Percentiles rank a stretch among this genome's conserved stretches.
phyloP scores from a whole-genome alignment of 2,888 invertebrate genomes.

The Sericinus montela region DNA sequence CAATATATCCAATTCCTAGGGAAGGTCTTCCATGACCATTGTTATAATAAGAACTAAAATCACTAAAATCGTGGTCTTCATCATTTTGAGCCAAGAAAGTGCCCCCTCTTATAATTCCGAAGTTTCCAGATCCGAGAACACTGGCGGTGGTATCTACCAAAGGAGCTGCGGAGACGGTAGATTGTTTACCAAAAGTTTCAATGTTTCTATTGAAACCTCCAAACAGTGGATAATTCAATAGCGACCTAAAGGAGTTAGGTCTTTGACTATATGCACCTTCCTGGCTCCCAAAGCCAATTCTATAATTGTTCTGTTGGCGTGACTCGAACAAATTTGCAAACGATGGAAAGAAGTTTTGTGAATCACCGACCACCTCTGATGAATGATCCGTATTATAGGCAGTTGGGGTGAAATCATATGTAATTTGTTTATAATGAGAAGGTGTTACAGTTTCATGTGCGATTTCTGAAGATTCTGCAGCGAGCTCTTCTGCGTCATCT shows the following conservation, averaged over 20 bases:
- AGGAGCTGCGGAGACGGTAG: constrained; percentile 53
- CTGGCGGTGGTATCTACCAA: constrained; percentile 78
- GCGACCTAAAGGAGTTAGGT: constrained; percentile 70
- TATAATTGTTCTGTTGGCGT: constrained; percentile 69
- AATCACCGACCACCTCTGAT: constrained; percentile 74
- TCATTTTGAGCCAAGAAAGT: constrained; percentile 90
- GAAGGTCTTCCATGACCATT: constrained; percentile 87
- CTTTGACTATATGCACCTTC: constrained; percentile 82
- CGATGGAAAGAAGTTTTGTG: constrained; percentile 88
- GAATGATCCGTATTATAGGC: constrained; percentile 66
- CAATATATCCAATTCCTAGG: constrained; percentile 77
- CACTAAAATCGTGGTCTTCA: constrained; percentile 80
- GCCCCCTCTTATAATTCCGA: constrained; percentile 91
- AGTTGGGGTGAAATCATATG: constrained; percentile 43
- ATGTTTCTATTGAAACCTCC: constrained; percentile 56
- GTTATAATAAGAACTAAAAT: constrained; percentile 81
- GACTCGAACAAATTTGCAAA: constrained; percentile 84
- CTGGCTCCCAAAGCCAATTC: constrained; percentile 79
- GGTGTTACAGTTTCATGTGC: constrained; percentile 66
- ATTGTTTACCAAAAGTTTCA: constrained; percentile 61
- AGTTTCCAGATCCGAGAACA: constrained; percentile 90
- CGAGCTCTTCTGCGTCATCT: constrained; percentile 62
- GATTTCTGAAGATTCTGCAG: constrained; percentile 70
- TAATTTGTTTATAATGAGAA: constrained; percentile 37
- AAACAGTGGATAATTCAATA: constrained; percentile 67